Evolutionary conservation across 2,888 invertebrate genomes (phyloP).

Genomic region (Hylaea fasciaria): DNA sequence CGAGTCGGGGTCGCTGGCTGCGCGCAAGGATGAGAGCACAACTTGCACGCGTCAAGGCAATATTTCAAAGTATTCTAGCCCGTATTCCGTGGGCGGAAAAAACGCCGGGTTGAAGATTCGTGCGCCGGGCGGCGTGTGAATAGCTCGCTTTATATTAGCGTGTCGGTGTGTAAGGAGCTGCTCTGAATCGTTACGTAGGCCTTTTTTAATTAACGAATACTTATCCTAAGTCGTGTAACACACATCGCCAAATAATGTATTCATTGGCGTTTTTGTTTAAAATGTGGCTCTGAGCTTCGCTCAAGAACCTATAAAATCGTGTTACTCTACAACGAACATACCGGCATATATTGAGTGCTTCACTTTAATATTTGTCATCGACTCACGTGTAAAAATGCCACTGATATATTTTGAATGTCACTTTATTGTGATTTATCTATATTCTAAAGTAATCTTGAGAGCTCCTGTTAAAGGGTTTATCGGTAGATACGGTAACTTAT

Average conservation of each 20-base stretch:
- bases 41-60: slow-evolving; percentile 55
- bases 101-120: slow-evolving; percentile 45
- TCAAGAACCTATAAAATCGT: no score
- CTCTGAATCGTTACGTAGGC: slow-evolving; percentile 31
- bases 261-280: no score
- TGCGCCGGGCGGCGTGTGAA: slow-evolving; percentile 36
- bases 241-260: no score
- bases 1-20: slow-evolving; percentile 37
- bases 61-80: slow-evolving; percentile 58
- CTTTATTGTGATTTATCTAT: neutral
- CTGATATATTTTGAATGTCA: no score
- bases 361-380: no score
- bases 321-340: neutral
- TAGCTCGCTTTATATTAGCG: slow-evolving; percentile 44
- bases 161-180: slow-evolving; percentile 43
- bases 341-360: no score
- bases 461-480: neutral
- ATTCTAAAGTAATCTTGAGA: no score
- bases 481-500: neutral
- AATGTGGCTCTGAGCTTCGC: no score
- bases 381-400: no score
- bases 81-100: slow-evolving; percentile 56
- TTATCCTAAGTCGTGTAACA: neutral
- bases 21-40: slow-evolving; percentile 30
- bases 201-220: slow-evolving; percentile 14